Conservation (phyloP, 1,140 invertebrate genomes). For the Zaprionus camerounensis region DNA sequence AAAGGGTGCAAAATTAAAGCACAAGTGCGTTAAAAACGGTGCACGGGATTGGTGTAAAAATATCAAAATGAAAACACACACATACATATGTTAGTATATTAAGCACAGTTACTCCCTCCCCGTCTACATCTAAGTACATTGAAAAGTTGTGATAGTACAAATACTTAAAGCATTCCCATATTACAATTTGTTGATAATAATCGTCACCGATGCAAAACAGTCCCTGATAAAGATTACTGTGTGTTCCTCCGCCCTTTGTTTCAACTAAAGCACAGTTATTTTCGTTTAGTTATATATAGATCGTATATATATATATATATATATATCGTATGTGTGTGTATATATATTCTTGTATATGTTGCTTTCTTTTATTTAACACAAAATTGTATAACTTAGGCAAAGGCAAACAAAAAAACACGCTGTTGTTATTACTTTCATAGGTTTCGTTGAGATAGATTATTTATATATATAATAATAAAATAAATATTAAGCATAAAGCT, state of each 20-base stretch:
- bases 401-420: conserved; percentile 70
- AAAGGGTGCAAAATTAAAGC: conserved; percentile 63
- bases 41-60: conserved; percentile 6
- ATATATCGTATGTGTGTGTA: conserved; percentile 24
- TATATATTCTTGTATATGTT: conserved; percentile 46
- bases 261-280: conserved; percentile 55
- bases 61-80: conserved; percentile 43
- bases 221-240: conserved; percentile 61
- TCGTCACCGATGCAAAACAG: conserved; percentile 35
- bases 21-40: conserved; percentile 39
- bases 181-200: conserved; percentile 49
- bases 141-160: conserved; percentile 47
- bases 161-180: conserved; percentile 54
- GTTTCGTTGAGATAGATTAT: conserved; percentile 61
- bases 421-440: conserved; percentile 48
- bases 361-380: conserved; percentile 69
- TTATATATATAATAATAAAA: conserved; percentile 80
- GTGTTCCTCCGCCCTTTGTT: conserved; percentile 33
- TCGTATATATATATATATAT: conserved; percentile 19
- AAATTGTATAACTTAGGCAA: conserved; percentile 68
- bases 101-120: conserved; percentile 13
- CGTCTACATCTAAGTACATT: conserved; percentile 48
- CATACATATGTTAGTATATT: neutral
- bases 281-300: conserved; percentile 7
- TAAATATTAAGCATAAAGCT: conserved; percentile 80